Evolutionary conservation across 2,888 invertebrate species (phyloP).

Genomic region (Eilema caniola): DNA sequence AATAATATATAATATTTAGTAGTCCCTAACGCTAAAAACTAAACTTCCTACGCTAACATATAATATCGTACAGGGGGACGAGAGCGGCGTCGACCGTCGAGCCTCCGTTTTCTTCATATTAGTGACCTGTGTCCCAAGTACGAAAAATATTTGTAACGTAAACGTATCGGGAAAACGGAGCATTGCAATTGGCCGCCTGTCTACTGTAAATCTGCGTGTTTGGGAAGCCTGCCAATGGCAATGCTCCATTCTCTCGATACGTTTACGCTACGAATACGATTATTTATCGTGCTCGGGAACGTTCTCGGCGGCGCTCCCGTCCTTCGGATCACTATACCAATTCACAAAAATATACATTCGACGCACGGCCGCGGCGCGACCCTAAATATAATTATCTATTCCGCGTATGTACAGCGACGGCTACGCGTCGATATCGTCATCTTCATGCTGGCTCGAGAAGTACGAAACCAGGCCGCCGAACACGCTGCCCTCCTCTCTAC

Average conservation of each 20-base stretch:
- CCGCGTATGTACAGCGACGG: constrained; percentile 42
- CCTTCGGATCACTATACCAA: not conserved
- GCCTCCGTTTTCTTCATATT: too few relatives aligned
- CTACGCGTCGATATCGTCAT: constrained; percentile 91
- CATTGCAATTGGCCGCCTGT: too few relatives aligned
- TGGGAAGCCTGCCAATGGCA: too few relatives aligned
- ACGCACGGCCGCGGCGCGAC: not conserved
- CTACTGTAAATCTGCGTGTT: too few relatives aligned
- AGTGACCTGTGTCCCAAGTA: too few relatives aligned
- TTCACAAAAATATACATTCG: constrained; percentile 8
- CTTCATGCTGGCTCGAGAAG: constrained; percentile 96
- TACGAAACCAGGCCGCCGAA: constrained; percentile 97
- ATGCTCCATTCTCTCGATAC: too few relatives aligned
- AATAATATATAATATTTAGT: constrained; percentile 64
- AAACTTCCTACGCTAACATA: constrained; percentile 57
- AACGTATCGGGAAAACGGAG: too few relatives aligned
- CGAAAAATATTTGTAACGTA: too few relatives aligned
- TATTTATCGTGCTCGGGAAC: too few relatives aligned
- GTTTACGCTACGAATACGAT: too few relatives aligned
- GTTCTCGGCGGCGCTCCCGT: not conserved
- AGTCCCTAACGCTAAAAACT: constrained; percentile 64
- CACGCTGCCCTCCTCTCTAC: constrained; percentile 89
- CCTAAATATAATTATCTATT: constrained; percentile 47
- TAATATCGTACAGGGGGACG: constrained; percentile 72
- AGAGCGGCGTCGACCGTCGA: not conserved